A percentile compares a stretch with the other conserved stretches of the same genome.
Conservation (phyloP, 1,140 invertebrate genomes). For the Solen grandis region DNA sequence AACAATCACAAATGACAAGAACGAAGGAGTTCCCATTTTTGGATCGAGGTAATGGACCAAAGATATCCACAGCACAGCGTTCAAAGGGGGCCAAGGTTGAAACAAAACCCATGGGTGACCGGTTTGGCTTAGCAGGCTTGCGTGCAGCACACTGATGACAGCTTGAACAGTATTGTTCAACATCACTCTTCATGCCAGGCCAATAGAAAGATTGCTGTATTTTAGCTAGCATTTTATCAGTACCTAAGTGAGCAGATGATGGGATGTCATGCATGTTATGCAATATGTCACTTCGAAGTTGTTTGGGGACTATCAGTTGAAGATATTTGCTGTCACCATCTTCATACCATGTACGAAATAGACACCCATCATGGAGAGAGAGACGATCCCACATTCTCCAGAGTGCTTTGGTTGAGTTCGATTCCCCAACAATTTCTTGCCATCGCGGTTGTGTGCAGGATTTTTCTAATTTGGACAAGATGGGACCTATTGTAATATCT, state of each 20-base stretch:
- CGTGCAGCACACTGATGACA: no score
- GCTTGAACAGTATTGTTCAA: no score
- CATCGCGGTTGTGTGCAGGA: constrained; percentile 5
- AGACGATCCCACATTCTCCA: constrained; percentile 56
- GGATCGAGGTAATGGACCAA: constrained; percentile 71
- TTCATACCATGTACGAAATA: neutral
- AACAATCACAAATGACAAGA: constrained; percentile 66
- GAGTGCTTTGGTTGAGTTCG: constrained; percentile 28
- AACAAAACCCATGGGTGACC: constrained; percentile 22
- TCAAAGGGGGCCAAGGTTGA: constrained; percentile 59
- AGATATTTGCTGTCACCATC: neutral
- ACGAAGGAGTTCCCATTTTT: constrained; percentile 65
- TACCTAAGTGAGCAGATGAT: constrained; percentile 45
- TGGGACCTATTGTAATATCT: no score
- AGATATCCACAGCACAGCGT: constrained; percentile 70
- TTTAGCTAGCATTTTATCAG: constrained; percentile 30
- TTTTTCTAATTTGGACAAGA: no score
- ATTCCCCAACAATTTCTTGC: neutral
- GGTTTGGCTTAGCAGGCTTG: constrained; percentile 9
- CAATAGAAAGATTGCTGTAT: no score
- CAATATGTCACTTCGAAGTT: neutral
- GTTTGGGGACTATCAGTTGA: constrained; percentile 42
- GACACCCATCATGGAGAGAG: constrained; percentile 40
- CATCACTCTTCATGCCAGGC: no score
- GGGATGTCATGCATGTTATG: constrained; percentile 46